Evolutionary conservation across 92 coral and sea anemone species (phyloP).

Genomic region (Virgularia gustaviana): DNA sequence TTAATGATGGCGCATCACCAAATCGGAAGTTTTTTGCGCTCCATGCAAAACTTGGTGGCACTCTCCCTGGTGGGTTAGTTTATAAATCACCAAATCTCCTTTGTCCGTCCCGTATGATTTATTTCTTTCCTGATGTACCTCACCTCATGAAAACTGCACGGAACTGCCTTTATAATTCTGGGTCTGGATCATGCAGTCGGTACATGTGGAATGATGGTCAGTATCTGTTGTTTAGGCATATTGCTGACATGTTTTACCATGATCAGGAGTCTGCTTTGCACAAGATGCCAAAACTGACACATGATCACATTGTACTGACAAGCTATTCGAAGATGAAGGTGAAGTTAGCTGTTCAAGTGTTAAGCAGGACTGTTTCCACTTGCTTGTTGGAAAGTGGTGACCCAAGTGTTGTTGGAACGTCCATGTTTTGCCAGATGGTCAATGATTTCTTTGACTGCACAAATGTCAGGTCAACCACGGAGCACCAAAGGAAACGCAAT

Average conservation of each 20-base stretch:
- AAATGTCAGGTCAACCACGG: conserved; percentile 50
- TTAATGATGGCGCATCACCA: conserved; percentile 15
- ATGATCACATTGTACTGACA: no score
- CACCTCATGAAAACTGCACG: conserved; percentile 51
- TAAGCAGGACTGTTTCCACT: no score
- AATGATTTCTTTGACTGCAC: conserved; percentile 52
- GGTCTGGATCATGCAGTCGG: conserved; percentile 51
- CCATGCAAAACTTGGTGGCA: background rate
- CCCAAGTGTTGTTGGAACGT: conserved; percentile 41
- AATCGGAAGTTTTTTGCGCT: conserved; percentile 16
- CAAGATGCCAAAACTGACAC: no score
- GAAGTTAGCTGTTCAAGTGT: no score
- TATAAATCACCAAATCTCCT: conserved; percentile 21
- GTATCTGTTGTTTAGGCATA: conserved; percentile 45
- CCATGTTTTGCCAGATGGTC: conserved; percentile 49
- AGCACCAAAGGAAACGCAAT: conserved; percentile 7
- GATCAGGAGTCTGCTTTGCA: no score
- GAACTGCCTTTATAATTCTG: conserved; percentile 55
- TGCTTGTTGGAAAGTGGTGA: no score
- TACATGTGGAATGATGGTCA: conserved; percentile 58
- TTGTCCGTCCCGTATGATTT: background rate
- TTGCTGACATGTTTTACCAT: conserved; percentile 44
- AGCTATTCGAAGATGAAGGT: no score
- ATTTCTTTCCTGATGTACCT: conserved; percentile 35
- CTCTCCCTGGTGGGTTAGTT: background rate